Conservation (phyloP, 2,888 invertebrate species). For the Meteorus cinctellus region DNA sequence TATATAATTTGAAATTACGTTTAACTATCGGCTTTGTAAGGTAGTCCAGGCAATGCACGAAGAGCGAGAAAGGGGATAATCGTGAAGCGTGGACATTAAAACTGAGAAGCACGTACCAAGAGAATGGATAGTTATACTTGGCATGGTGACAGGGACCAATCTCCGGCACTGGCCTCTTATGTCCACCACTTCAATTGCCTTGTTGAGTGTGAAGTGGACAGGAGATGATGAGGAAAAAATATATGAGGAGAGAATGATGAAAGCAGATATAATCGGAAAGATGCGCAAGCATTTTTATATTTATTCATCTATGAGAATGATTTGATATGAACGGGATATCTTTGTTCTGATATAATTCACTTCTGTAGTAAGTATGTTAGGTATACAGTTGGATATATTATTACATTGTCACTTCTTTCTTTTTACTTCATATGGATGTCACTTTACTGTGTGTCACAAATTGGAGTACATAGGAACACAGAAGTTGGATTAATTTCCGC, state of each 20-base stretch:
- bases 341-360: neutral
- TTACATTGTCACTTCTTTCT: neutral
- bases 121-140: constrained; percentile 48
- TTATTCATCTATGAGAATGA: neutral
- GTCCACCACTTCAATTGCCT: constrained; percentile 18
- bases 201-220: neutral
- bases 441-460: neutral
- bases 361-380: neutral
- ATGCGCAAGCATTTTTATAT: constrained; percentile 25
- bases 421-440: neutral
- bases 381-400: neutral
- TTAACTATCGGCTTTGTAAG: neutral
- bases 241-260: constrained; percentile 2
- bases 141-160: constrained; percentile 64
- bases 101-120: constrained; percentile 19
- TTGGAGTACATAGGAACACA: constrained; percentile 28
- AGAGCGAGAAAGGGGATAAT: neutral
- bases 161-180: constrained; percentile 52
- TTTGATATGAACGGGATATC: neutral
- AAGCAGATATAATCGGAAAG: constrained; percentile 14
- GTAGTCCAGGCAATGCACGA: neutral
- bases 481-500: constrained; percentile 66
- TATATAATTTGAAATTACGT: neutral
- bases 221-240: constrained; percentile 22
- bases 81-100: neutral